Base-by-base conservation (phyloP, 2,888 invertebrate species). In the Sinelater perroti region DNA sequence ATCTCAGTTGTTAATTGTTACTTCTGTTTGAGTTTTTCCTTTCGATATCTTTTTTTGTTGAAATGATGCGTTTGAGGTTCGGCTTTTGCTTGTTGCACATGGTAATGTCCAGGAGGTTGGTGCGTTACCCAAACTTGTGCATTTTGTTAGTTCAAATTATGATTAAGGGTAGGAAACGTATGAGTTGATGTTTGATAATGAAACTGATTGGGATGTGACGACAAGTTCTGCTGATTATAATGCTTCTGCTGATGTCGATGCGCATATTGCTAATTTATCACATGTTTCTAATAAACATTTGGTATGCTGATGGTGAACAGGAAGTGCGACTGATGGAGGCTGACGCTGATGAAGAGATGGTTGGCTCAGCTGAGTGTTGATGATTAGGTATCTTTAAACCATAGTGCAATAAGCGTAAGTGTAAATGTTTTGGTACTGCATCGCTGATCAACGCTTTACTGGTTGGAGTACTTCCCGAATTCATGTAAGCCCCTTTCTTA, bases 1-100 rank as follows among this genome's bases (percentile, higher is more conserved):
- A 91, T 58, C 90, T 84, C 35, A 92, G 74, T 10, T 88, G 88
- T 70, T 87, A 87, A 17, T 80, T 81, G 0, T 83, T 83, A 53
- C 80, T 65, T 6, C 79, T 78, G 2, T 79, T 75, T 69, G 66
- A 17, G 66, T 70, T 60, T 40, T 56, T 61, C 26, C 57, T 54
- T 36, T 56, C 61, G 11, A 40, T 10, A 30, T 55, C 55, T 56
- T 51, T 62, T 52, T 50, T 57, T 10, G 30, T 35, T 21, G 11
- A 8, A 68, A 62, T 13, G 51, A 56, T 35, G 72, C 70, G 60
- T 70, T 73, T 18, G 67, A 42, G 60, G 46, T 71, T 72, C 11
- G 53, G 59, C 21, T 6, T 45, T 42, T 7, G 57, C 56, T 42
- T 64, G 64, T 26, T 63, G 65, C 8, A 60, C 58, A 55, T 75